Evolutionary conservation across 2,888 invertebrate genomes (phyloP).

Genomic region (Stegophylla sp.): DNA sequence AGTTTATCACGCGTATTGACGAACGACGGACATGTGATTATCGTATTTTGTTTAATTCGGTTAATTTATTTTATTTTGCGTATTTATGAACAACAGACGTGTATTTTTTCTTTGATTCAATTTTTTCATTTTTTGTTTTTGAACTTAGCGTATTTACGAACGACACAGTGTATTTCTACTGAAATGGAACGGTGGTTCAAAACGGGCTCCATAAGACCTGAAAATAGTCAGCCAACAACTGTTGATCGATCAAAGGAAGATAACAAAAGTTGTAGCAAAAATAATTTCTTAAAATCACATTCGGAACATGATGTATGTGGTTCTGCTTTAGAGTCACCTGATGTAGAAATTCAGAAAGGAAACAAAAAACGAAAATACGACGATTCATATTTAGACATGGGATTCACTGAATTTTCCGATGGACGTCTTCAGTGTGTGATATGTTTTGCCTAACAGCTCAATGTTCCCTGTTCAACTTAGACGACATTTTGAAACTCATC

Average conservation of each 20-base stretch:
- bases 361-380: slow-evolving; percentile 38
- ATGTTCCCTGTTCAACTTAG: slow-evolving; percentile 61
- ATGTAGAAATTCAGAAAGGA: slow-evolving; percentile 10
- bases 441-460: slow-evolving; percentile 33
- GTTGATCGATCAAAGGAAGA: slow-evolving; percentile 14
- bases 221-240: slow-evolving; percentile 19
- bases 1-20: neutral
- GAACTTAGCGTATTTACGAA: neutral
- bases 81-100: slow-evolving; percentile 16
- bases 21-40: slow-evolving; percentile 10
- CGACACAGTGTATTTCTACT: neutral
- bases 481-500: slow-evolving; percentile 60
- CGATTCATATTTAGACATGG: slow-evolving; percentile 38
- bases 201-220: slow-evolving; percentile 17
- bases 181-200: slow-evolving; percentile 15
- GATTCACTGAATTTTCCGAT: slow-evolving; percentile 28
- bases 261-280: neutral
- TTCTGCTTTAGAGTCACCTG: slow-evolving; percentile 15
- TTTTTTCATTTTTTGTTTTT: slow-evolving; percentile 4
- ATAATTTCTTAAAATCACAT: neutral
- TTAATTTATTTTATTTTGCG: neutral
- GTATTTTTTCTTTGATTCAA: slow-evolving; percentile 12
- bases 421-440: slow-evolving; percentile 34
- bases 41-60: too few species aligned
- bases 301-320: neutral